Conservation (phyloP, 1,140 invertebrate species). For the Temnothorax curvispinosus region DNA sequence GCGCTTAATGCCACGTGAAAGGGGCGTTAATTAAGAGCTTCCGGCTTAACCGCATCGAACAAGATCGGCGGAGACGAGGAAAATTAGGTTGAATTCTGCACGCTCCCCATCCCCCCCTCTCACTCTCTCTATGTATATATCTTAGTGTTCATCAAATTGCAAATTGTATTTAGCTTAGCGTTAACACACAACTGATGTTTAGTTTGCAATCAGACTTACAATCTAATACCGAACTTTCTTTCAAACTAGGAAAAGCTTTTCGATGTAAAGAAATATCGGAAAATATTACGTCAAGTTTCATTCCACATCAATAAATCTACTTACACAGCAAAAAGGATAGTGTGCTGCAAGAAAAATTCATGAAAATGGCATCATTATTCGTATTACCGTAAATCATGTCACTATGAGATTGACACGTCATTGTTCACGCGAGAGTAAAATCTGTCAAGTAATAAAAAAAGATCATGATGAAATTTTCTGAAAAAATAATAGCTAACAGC, state of each 20-base stretch:
- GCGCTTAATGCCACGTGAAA: conserved; percentile 66
- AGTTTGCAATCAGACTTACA: not conserved
- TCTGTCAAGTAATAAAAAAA: not conserved
- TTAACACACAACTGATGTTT: not conserved
- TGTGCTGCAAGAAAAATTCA: not conserved
- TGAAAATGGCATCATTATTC: not conserved
- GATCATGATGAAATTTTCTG: not conserved
- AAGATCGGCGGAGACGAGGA: conserved; percentile 10
- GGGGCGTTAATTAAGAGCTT: conserved; percentile 65
- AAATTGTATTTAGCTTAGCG: conserved; percentile 27
- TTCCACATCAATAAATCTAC: conserved; percentile 1
- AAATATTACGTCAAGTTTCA: conserved; percentile 1
- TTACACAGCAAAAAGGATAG: not conserved
- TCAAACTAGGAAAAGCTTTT: not conserved
- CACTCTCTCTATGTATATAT: not conserved
- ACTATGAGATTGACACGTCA: not conserved
- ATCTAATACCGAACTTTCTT: not conserved
- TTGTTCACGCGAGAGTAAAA: not conserved
- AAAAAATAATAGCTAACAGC: not conserved
- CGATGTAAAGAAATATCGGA: not conserved
- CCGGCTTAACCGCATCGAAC: conserved; percentile 51
- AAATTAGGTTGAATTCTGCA: conserved; percentile 33
- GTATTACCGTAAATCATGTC: conserved; percentile 13
- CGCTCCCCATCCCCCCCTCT: not conserved
- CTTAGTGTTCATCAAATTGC: not conserved